Evolutionary conservation across 2,113 vertebrate species (phyloP).

Genomic region (Dromas ardeola): DNA sequence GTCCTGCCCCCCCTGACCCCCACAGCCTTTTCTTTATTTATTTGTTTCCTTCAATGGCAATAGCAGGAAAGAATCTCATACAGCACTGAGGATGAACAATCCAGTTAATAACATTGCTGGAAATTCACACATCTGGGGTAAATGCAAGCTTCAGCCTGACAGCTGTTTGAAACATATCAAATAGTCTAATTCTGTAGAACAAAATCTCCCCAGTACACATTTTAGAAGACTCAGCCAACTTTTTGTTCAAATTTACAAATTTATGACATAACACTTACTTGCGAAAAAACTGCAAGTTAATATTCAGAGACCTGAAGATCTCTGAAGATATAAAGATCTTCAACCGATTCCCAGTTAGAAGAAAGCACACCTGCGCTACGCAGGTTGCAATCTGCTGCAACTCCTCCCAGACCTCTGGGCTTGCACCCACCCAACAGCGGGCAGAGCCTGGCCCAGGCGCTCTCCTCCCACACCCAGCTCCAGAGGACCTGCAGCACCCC

Average conservation of each 20-base stretch:
- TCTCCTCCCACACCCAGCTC: neutral
- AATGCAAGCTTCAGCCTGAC: neutral
- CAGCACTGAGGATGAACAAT: neutral
- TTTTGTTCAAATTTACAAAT: neutral
- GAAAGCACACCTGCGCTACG: neutral
- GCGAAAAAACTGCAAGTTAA: neutral
- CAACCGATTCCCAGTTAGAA: neutral
- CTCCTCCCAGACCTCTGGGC: fast-evolving
- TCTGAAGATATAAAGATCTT: neutral
- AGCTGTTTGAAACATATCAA: neutral
- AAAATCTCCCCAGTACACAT: neutral
- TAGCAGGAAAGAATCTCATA: neutral
- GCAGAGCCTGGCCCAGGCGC: neutral
- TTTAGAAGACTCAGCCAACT: neutral
- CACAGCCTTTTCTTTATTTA: neutral
- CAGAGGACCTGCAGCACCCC: neutral
- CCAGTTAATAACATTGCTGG: neutral
- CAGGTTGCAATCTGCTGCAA: fast-evolving
- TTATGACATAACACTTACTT: neutral
- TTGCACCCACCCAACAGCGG: neutral
- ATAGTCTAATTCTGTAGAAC: neutral
- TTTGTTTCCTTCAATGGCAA: neutral
- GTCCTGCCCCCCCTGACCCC: neutral
- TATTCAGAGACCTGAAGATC: neutral
- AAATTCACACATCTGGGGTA: neutral